These are phyloP conservation scores for Andrena fulva DNA, from an alignment of 2,888 invertebrate species.

Conservation along the genomic window DNA sequence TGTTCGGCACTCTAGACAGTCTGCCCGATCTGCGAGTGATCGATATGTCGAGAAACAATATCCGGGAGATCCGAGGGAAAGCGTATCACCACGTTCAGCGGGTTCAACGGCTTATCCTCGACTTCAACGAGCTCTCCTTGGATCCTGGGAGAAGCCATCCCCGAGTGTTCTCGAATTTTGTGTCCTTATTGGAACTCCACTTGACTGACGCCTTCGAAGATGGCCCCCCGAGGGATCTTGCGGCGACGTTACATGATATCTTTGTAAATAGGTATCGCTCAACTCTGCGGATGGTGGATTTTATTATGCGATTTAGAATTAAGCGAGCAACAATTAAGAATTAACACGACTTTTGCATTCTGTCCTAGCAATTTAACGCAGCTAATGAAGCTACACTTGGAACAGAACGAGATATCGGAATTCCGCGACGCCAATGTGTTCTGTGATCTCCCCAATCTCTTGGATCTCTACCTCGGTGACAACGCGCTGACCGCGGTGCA, in stretches of 20 bases:
- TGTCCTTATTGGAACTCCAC: conserved; percentile 89
- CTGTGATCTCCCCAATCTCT: conserved; percentile 89
- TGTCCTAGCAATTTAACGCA: conserved; percentile 87
- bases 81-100: conserved; percentile 90
- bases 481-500: conserved; percentile 88
- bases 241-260: conserved; percentile 89
- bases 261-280: conserved; percentile 87
- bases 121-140: conserved; percentile 90
- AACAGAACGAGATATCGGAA: conserved; percentile 90
- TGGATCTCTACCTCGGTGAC: conserved; percentile 90
- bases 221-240: conserved; percentile 86
- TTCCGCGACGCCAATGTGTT: conserved; percentile 89
- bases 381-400: conserved; percentile 90
- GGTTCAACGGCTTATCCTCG: conserved; percentile 89
- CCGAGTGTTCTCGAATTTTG: conserved; percentile 89
- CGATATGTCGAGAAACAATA: conserved; percentile 91
- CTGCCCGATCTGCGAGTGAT: conserved; percentile 88
- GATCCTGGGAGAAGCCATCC: conserved; percentile 88
- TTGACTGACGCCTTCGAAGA: conserved; percentile 91
- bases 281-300: too few species aligned
- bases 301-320: too few species aligned
- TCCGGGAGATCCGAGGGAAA: conserved; percentile 90
- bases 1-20: conserved; percentile 88
- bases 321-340: background rate
- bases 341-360: background rate